Evolutionary conservation across 2,888 invertebrate species (phyloP).

Genomic region (Lasius platythorax): DNA sequence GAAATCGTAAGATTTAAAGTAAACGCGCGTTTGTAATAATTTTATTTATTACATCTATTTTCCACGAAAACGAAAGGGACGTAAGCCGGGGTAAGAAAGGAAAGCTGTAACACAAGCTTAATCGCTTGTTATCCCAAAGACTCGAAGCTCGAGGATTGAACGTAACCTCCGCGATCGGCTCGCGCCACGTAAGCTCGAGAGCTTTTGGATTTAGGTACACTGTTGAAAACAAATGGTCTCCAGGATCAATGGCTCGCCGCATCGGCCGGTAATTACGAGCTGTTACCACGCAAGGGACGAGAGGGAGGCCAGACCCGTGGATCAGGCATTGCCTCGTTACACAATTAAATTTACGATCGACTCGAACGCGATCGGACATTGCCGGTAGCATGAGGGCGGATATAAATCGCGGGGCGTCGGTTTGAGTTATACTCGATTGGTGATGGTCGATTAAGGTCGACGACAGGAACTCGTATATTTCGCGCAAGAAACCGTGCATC

Average conservation of each 20-base stretch:
- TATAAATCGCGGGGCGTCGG: slow-evolving; percentile 69
- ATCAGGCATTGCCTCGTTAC: slow-evolving; percentile 79
- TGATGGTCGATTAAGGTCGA: slow-evolving; percentile 68
- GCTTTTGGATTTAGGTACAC: slow-evolving; percentile 63
- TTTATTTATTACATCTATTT: neutral
- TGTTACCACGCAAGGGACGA: slow-evolving; percentile 69
- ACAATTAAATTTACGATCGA: slow-evolving; percentile 83
- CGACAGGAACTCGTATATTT: slow-evolving; percentile 58
- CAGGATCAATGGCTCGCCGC: slow-evolving; percentile 70
- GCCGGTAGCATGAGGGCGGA: slow-evolving; percentile 58
- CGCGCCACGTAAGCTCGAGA: slow-evolving; percentile 50
- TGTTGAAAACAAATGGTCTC: slow-evolving; percentile 70
- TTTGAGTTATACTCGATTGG: slow-evolving; percentile 65
- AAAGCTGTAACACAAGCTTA: slow-evolving; percentile 42
- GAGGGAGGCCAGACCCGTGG: slow-evolving; percentile 48
- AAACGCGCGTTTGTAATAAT: neutral
- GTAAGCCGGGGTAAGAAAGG: slow-evolving; percentile 15
- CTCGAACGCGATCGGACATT: slow-evolving; percentile 76
- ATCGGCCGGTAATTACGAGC: slow-evolving; percentile 73
- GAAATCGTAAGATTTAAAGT: neutral
- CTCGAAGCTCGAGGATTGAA: slow-evolving; percentile 45
- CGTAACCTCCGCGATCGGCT: slow-evolving; percentile 62
- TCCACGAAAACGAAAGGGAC: neutral
- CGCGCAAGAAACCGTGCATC: slow-evolving; percentile 20
- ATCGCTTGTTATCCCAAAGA: slow-evolving; percentile 47